Percentiles rank a stretch among this genome's conserved stretches.
Conservation (phyloP, 2,888 invertebrate species). For the Charanyca ferruginea region DNA sequence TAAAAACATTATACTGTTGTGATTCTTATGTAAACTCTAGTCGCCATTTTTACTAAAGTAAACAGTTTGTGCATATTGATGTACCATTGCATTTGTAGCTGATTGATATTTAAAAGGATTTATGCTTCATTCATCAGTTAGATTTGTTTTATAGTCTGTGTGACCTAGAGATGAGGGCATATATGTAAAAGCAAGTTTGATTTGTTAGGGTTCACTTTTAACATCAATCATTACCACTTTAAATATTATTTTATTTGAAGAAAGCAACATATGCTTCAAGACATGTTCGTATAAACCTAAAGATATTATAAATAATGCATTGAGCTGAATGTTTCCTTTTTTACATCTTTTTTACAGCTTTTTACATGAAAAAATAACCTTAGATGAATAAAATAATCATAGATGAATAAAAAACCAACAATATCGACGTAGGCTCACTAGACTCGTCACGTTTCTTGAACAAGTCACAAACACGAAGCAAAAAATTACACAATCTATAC, state of each 20-base stretch:
- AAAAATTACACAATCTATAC: conserved; percentile 37
- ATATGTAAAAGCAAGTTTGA: conserved; percentile 32
- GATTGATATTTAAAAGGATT: conserved; percentile 32
- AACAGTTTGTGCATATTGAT: conserved; percentile 42
- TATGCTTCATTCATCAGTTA: conserved; percentile 27
- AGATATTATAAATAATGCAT: conserved; percentile 42
- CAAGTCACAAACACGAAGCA: conserved; percentile 11
- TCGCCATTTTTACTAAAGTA: conserved; percentile 41
- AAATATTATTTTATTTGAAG: conserved; percentile 37
- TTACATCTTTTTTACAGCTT: conserved; percentile 8
- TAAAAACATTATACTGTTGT: conserved; percentile 32
- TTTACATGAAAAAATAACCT: conserved; percentile 14
- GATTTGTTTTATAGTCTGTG: conserved; percentile 31
- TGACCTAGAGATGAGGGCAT: conserved; percentile 32
- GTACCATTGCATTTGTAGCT: conserved; percentile 39
- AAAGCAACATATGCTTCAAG: conserved; percentile 28
- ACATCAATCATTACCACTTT: conserved; percentile 49
- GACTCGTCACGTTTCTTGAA: conserved; percentile 33
- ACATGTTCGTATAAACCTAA: conserved; percentile 34
- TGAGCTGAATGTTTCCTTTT: conserved; percentile 13
- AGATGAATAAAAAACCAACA: conserved; percentile 9
- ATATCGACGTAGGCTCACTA: conserved; percentile 15
- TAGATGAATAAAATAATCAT: conserved; percentile 14
- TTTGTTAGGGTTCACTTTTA: conserved; percentile 41
- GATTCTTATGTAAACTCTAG: conserved; percentile 42